Conservation (phyloP, 2,888 invertebrate species). For the Euclidia mi region DNA sequence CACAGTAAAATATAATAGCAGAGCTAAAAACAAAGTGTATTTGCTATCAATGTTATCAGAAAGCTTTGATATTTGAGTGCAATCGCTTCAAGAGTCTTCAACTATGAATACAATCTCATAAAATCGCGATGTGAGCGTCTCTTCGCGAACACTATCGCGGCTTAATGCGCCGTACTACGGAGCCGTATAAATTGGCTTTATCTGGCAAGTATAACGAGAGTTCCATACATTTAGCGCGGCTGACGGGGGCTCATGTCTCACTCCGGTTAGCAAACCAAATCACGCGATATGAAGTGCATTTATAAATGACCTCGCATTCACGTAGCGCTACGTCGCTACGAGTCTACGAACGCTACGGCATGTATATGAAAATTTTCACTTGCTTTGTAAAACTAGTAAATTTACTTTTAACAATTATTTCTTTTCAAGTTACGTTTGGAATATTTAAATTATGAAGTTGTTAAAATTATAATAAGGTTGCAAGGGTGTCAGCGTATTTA, state of each 20-base stretch:
- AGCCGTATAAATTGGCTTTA: conserved; percentile 69
- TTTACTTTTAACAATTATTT: no score
- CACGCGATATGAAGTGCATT: conserved; percentile 71
- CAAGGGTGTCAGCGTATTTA: no score
- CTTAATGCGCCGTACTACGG: conserved; percentile 51
- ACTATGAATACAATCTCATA: conserved; percentile 38
- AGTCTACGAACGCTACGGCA: conserved; percentile 8
- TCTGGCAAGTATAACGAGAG: conserved; percentile 65
- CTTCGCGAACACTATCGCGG: conserved; percentile 47
- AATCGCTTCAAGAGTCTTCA: conserved; percentile 20
- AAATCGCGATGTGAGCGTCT: conserved; percentile 24
- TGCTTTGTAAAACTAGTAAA: no score
- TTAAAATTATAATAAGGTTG: no score
- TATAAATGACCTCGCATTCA: conserved; percentile 56
- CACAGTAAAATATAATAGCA: no score
- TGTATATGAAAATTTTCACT: no score
- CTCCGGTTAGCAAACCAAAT: conserved; percentile 78
- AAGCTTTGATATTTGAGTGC: conserved; percentile 8
- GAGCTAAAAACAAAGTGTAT: background rate
- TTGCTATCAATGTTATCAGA: conserved; percentile 1
- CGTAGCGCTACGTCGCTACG: conserved; percentile 24
- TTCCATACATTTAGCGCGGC: conserved; percentile 65
- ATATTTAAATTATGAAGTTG: no score
- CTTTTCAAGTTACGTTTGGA: no score
- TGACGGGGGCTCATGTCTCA: conserved; percentile 74